Base-by-base conservation (phyloP, 2,888 invertebrate genomes). In the Serrognathus titanus region DNA sequence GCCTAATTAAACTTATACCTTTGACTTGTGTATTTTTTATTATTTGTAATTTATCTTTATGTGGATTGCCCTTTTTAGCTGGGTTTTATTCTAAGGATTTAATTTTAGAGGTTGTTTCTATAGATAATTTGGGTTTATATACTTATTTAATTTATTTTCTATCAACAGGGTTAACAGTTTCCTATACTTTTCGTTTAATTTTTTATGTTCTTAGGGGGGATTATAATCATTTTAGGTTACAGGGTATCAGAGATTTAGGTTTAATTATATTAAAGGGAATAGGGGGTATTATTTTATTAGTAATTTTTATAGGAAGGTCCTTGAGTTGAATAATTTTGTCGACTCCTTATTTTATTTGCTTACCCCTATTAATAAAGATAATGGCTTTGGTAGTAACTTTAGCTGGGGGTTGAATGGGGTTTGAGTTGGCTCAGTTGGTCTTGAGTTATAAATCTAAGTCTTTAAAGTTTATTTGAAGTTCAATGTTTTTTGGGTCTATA, bases 1-100 rank as follows among this genome's bases (percentile, higher is more conserved):
- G 79, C 0, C 67, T 85, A 69, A 74, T 78, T 58, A 64, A 71
- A 51, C 75, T 76, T 69, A 76, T 83, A 67, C 83, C 83, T 66
- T 73, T 82, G 69, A 82, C 82, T 80, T 87, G 76, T 80, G 88
- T 75, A 87, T 88, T 83, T 78, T 79, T 85, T 75, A 80, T 80
- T 79, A 76, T 82, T 71, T 79, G 83, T 64, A 83, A 82, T 79
- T 78, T 85, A 68, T 77, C 83, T 66, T 81, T 86, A 76, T 83
- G 83, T 79, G 85, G 85, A 0, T 78, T 85, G 72, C 84, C 84
- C 7, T 86, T 85, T 83, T 77, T 86, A 73, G 77, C 83, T 75
- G 81, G 80, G 3, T 81, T 80, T 85, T 87, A 85, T 66, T 76
- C 79, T n/a, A n/a, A n/a, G n/a, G n/a, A n/a, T n/a, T n/a, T n/a